phyloP scores from a whole-genome alignment of 2,888 invertebrate species.

The Mythimna albipuncta region DNA sequence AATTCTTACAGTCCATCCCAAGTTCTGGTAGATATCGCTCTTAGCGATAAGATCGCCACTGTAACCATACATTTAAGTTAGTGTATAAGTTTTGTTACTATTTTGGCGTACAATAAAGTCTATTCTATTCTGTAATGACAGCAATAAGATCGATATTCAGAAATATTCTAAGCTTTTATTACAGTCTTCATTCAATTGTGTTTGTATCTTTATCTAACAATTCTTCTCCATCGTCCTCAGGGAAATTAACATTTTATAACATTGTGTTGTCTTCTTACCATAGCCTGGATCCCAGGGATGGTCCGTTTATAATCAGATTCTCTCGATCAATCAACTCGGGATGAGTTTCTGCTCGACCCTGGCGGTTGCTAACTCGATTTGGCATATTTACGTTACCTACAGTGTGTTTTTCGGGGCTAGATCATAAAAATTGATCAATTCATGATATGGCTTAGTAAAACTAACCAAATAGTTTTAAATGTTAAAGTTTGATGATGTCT shows the following conservation, averaged over 20 bases:
- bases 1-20: too few relatives aligned
- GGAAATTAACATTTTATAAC: slow-evolving; percentile 50
- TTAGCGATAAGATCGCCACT: too few relatives aligned
- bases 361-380: neutral
- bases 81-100: too few relatives aligned
- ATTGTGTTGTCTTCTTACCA: slow-evolving; percentile 25
- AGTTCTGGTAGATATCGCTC: too few relatives aligned
- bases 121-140: too few relatives aligned
- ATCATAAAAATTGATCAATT: too few relatives aligned
- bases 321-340: slow-evolving; percentile 1
- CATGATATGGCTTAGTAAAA: too few relatives aligned
- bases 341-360: neutral
- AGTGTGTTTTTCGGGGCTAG: neutral
- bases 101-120: too few relatives aligned
- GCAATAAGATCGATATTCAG: neutral
- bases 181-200: slow-evolving; percentile 6
- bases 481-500: too few relatives aligned
- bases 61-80: too few relatives aligned
- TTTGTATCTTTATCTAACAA: slow-evolving; percentile 11
- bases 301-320: slow-evolving; percentile 9
- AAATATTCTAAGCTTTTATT: slow-evolving; percentile 26
- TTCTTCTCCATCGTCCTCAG: slow-evolving; percentile 17
- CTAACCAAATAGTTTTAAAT: too few relatives aligned
- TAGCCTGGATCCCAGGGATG: neutral
- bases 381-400: neutral